Percentiles rank a stretch among this genome's conserved stretches.
Evolutionary conservation across 2,797 vertebrate species (phyloP).

Genomic region (Columba guinea): DNA sequence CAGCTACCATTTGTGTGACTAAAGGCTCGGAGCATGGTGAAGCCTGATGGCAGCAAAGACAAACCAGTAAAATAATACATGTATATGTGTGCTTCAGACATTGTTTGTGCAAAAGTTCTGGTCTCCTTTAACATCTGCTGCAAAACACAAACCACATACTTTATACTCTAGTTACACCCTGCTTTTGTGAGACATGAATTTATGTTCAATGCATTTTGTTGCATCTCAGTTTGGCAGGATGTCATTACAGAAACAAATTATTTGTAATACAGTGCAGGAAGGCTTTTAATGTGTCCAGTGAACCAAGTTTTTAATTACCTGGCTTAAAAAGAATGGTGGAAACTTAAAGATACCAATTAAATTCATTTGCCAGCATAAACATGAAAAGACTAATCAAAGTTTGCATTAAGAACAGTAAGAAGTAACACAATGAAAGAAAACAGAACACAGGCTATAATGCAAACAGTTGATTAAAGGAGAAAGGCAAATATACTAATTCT

Average conservation of each 20-base stretch:
- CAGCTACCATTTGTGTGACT: constrained; percentile 63
- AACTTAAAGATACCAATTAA: not conserved
- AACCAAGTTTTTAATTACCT: not conserved
- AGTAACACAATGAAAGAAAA: not conserved
- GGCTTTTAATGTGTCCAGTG: not conserved
- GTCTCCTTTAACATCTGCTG: constrained; percentile 73
- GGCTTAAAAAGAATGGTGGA: not conserved
- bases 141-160: constrained; percentile 52
- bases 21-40: constrained; percentile 84
- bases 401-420: not conserved
- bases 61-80: not conserved
- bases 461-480: not conserved
- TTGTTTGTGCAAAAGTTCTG: constrained; percentile 18
- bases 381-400: not conserved
- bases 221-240: not conserved
- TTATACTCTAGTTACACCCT: not conserved
- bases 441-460: not conserved
- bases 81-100: not conserved
- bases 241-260: not conserved
- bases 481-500: not conserved
- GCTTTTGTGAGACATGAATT: not conserved
- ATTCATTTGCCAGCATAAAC: not conserved
- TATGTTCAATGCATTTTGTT: not conserved
- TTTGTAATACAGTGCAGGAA: not conserved
- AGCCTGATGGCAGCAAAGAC: constrained; percentile 65